These are phyloP conservation scores for Channa argus DNA, from an alignment of 2,113 vertebrate genomes.

Conservation along the genomic window DNA sequence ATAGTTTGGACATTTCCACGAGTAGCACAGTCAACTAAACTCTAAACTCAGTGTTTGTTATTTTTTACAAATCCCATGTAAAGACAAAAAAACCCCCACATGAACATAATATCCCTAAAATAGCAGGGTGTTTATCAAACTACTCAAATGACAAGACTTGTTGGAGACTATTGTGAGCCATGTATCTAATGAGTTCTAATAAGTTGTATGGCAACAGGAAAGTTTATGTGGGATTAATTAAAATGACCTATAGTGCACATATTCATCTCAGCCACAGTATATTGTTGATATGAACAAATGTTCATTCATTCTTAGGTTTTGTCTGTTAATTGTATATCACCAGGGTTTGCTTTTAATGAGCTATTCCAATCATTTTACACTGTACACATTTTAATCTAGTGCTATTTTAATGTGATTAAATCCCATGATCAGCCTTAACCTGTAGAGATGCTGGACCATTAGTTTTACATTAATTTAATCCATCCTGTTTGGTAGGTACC, in stretches of 20 bases:
- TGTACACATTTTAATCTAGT: constrained; percentile 1
- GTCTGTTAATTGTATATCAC: not conserved
- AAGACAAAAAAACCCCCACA: not conserved
- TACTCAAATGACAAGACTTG: too few species aligned
- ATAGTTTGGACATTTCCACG: too few species aligned
- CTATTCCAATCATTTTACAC: constrained; percentile 8
- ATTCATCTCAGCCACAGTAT: not conserved
- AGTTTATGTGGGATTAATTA: not conserved
- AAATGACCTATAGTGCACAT: not conserved
- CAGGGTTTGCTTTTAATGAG: not conserved
- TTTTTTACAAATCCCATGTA: not conserved
- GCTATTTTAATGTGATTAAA: not conserved
- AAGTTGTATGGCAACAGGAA: constrained; percentile 1
- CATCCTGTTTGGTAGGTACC: not conserved
- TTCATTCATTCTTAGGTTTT: not conserved
- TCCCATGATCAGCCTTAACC: not conserved
- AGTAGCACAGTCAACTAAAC: too few species aligned
- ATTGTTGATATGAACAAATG: too few species aligned
- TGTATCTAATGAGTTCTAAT: too few species aligned
- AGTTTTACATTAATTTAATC: constrained; percentile 1
- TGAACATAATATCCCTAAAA: not conserved
- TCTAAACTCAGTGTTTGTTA: too few species aligned
- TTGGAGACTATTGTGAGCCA: too few species aligned
- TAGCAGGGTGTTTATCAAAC: not conserved
- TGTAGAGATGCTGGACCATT: not conserved